phyloP scores from a whole-genome alignment of 1,140 invertebrate genomes.

The Matsumurasca onukii region DNA sequence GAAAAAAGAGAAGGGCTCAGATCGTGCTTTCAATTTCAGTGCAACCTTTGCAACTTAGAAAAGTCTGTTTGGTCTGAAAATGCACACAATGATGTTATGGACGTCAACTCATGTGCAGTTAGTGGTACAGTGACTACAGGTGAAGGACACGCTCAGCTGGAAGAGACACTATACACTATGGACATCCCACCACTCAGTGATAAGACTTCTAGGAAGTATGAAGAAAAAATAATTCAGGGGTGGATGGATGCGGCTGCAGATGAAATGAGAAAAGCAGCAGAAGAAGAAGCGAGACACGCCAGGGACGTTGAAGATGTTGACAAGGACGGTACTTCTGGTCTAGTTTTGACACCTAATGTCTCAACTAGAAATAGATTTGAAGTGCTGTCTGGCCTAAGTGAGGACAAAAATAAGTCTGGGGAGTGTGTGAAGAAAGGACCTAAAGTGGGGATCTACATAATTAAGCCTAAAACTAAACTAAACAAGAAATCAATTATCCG shows the following conservation, averaged over 20 bases:
- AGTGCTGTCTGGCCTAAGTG: too few relatives aligned
- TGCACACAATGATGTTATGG: constrained; percentile 19
- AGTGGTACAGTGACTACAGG: constrained; percentile 40
- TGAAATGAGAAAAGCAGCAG: constrained; percentile 44
- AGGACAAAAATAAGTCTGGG: too few relatives aligned
- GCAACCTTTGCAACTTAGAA: constrained; percentile 35
- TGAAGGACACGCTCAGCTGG: constrained; percentile 41
- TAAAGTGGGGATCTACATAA: too few relatives aligned
- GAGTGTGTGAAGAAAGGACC: too few relatives aligned
- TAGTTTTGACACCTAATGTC: too few relatives aligned
- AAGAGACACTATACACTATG: constrained; percentile 41
- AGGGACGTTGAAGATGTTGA: constrained; percentile 43
- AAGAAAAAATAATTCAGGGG: constrained; percentile 30
- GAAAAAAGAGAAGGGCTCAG: constrained; percentile 27
- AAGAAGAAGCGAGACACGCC: constrained; percentile 43
- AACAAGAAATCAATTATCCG: too few relatives aligned
- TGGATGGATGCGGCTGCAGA: constrained; percentile 37
- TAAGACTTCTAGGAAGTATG: constrained; percentile 37
- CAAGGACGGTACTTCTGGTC: constrained; percentile 43
- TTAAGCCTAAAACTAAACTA: too few relatives aligned
- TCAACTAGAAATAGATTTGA: too few relatives aligned
- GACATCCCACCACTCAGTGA: constrained; percentile 42
- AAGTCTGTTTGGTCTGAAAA: constrained; percentile 37
- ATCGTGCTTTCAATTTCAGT: constrained; percentile 36
- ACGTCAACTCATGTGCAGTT: constrained; percentile 40